Conservation (phyloP, 2,888 invertebrate genomes). For the Halocaridina rubra region DNA sequence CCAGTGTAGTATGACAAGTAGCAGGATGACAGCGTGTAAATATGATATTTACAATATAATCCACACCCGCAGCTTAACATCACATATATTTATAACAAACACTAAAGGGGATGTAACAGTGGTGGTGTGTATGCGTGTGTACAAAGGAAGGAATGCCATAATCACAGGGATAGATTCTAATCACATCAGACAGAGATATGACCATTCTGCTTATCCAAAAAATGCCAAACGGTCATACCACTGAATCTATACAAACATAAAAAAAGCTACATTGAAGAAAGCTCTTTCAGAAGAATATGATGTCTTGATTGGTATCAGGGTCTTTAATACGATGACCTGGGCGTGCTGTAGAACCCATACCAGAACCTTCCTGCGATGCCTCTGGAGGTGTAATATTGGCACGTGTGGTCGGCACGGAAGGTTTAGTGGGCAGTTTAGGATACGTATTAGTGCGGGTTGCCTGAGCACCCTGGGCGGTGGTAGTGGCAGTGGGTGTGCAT, state of each 20-base stretch:
- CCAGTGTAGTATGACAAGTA: slow-evolving; percentile 52
- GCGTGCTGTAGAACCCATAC: slow-evolving; percentile 39
- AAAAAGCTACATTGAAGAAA: slow-evolving; percentile 32
- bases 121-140: slow-evolving; percentile 54
- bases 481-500: slow-evolving; percentile 30
- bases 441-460: slow-evolving; percentile 76
- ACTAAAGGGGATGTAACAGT: slow-evolving; percentile 45
- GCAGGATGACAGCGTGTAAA: slow-evolving; percentile 49
- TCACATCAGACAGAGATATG: slow-evolving; percentile 40
- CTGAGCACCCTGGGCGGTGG: slow-evolving; percentile 64
- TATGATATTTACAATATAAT: slow-evolving; percentile 30
- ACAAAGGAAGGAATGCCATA: slow-evolving; percentile 60
- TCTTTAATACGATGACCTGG: slow-evolving; percentile 63
- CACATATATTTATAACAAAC: slow-evolving; percentile 40
- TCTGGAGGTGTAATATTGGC: slow-evolving; percentile 28
- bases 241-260: slow-evolving; percentile 42
- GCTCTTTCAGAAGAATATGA: slow-evolving; percentile 63
- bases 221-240: slow-evolving; percentile 33
- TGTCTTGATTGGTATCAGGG: slow-evolving; percentile 63
- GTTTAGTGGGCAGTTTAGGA: slow-evolving; percentile 74
- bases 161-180: slow-evolving; percentile 58
- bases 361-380: slow-evolving; percentile 25
- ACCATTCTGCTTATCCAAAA: slow-evolving; percentile 36
- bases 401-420: slow-evolving; percentile 24
- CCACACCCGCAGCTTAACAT: slow-evolving; percentile 44